These are phyloP conservation scores for Parnassius orleans DNA, from an alignment of 2,888 invertebrate species.

Conservation along the genomic window DNA sequence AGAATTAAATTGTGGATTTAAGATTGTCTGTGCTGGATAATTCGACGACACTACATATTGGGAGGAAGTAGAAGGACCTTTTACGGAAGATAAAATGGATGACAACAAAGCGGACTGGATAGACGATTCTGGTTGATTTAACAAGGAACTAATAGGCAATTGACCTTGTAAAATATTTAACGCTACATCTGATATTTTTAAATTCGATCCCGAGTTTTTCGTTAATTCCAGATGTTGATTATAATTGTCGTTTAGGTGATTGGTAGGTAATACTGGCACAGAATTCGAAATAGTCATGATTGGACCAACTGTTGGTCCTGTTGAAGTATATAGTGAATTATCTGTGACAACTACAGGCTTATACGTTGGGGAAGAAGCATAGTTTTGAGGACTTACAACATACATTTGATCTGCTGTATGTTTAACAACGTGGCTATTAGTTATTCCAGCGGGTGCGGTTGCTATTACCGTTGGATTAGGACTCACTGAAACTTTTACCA, in stretches of 20 bases:
- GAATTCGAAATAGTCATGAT: constrained; percentile 5
- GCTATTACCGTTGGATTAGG: constrained; percentile 22
- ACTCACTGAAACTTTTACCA: constrained; percentile 31
- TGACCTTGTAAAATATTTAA: constrained; percentile 19
- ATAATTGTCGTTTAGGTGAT: constrained; percentile 1
- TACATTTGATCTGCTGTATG: constrained; percentile 16
- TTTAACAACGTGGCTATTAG: constrained; percentile 7
- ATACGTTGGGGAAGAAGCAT: constrained; percentile 16
- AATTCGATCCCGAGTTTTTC: constrained; percentile 8
- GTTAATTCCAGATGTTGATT: constrained; percentile 10
- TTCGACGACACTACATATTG: constrained; percentile 24
- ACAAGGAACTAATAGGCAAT: constrained; percentile 22
- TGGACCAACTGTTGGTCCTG: constrained; percentile 2
- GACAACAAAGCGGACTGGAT: constrained; percentile 39
- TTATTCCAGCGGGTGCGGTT: constrained; percentile 5
- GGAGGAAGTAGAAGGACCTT: constrained; percentile 26
- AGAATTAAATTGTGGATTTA: constrained; percentile 24
- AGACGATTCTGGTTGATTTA: constrained; percentile 28
- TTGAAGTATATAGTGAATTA: constrained; percentile 2
- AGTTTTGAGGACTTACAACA: constrained; percentile 22
- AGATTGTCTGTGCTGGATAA: constrained; percentile 25
- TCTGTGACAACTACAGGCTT: constrained; percentile 20
- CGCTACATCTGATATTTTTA: constrained; percentile 12
- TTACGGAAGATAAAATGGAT: constrained; percentile 35
- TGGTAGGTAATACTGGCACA: not conserved